Evolutionary conservation across 2,888 invertebrate genomes (phyloP).

Genomic region (Megaustenia siamemsis): DNA sequence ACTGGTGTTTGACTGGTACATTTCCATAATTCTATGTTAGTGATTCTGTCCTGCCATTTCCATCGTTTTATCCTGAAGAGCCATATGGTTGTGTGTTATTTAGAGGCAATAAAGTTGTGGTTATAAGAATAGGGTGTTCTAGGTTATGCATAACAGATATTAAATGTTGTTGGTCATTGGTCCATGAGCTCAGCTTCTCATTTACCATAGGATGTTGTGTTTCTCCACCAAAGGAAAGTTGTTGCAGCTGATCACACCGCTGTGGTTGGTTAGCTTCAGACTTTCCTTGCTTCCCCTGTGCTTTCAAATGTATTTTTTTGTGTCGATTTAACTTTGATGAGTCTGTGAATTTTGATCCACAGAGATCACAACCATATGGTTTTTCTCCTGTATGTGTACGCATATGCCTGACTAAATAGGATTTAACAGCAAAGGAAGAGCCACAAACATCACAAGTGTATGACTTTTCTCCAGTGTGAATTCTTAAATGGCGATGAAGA

Average conservation of each 20-base stretch:
- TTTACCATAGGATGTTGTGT: not conserved
- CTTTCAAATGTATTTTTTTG: slow-evolving; percentile 47
- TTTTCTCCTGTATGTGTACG: slow-evolving; percentile 55
- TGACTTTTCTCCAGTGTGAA: slow-evolving; percentile 55
- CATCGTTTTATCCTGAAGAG: too few relatives aligned
- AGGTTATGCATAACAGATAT: slow-evolving; percentile 13
- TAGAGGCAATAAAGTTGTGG: slow-evolving; percentile 20
- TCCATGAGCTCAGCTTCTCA: not conserved
- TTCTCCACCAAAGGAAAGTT: not conserved
- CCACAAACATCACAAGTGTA: slow-evolving; percentile 56
- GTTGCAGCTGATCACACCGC: slow-evolving; percentile 11
- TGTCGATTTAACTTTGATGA: slow-evolving; percentile 55
- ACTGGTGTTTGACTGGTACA: too few relatives aligned
- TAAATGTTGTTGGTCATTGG: slow-evolving; percentile 5
- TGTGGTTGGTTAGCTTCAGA: not conserved
- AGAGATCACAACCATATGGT: slow-evolving; percentile 50
- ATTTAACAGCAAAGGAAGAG: slow-evolving; percentile 50
- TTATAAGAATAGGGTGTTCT: not conserved
- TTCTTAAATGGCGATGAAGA: slow-evolving; percentile 51
- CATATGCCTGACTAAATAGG: slow-evolving; percentile 42
- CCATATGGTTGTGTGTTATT: slow-evolving; percentile 13
- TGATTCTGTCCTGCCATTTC: too few relatives aligned
- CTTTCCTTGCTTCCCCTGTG: not conserved
- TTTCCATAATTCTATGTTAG: too few relatives aligned
- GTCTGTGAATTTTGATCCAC: slow-evolving; percentile 53